phyloP scores from a whole-genome alignment of 2,113 vertebrate species.

The Pygoscelis adeliae region DNA sequence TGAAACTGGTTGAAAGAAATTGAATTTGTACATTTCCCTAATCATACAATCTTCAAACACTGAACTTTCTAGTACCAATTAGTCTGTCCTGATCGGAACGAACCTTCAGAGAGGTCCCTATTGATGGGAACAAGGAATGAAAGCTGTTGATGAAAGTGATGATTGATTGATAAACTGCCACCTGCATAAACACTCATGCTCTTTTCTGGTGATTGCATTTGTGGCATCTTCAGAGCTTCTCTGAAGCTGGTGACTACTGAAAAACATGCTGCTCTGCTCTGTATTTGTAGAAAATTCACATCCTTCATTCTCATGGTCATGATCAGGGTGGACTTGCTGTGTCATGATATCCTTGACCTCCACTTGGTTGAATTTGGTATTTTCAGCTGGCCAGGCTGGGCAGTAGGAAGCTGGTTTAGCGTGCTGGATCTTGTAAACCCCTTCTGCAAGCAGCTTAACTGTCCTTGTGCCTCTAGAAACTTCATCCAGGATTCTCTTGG shows the following conservation, averaged over 20 bases:
- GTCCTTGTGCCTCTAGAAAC: neutral
- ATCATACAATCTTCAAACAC: conserved; percentile 72
- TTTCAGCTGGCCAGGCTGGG: neutral
- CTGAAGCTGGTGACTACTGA: neutral
- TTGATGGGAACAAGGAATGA: conserved; percentile 41
- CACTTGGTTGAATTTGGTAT: neutral
- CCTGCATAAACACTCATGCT: neutral
- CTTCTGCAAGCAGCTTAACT: neutral
- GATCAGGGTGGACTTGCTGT: neutral
- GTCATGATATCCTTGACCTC: neutral
- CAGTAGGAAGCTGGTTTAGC: neutral
- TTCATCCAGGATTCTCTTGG: neutral
- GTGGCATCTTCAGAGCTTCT: neutral
- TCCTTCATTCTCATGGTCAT: neutral
- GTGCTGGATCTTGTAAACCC: neutral
- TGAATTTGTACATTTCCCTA: conserved; percentile 74
- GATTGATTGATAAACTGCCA: conserved; percentile 26
- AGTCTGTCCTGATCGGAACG: conserved; percentile 22
- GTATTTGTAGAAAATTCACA: neutral
- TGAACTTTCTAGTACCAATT: conserved; percentile 62
- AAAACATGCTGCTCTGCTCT: neutral
- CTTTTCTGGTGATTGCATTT: neutral
- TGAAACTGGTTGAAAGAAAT: conserved; percentile 69
- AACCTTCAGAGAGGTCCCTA: conserved; percentile 22
- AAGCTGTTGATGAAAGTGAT: conserved; percentile 31